Evolutionary conservation across 2,797 vertebrate species (phyloP).

Genomic region (Rhinella marina): DNA sequence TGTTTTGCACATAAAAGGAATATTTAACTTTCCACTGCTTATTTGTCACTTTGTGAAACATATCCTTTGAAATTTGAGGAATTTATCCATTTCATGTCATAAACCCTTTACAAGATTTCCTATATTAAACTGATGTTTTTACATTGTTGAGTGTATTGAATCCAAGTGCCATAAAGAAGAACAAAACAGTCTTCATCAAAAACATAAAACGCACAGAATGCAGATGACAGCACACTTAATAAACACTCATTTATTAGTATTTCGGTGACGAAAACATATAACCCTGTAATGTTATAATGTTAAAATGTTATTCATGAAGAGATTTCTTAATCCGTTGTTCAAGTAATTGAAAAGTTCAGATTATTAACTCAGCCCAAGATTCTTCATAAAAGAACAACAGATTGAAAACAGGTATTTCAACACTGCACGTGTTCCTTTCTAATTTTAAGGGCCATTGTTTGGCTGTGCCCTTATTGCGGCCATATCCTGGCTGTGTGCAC

Average conservation of each 20-base stretch:
- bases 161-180: slow-evolving; percentile 20
- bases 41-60: background rate
- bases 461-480: too few species aligned
- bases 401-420: background rate
- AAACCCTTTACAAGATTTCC: slow-evolving; percentile 30
- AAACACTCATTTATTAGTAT: slow-evolving; percentile 26
- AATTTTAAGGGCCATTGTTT: background rate
- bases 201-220: slow-evolving; percentile 1
- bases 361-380: background rate
- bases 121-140: slow-evolving; percentile 17
- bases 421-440: background rate
- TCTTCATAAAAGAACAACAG: background rate
- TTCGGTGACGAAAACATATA: background rate
- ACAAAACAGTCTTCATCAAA: background rate
- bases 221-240: slow-evolving; percentile 22
- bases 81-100: background rate
- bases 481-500: too few species aligned
- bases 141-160: slow-evolving; percentile 26
- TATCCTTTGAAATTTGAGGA: slow-evolving; percentile 2
- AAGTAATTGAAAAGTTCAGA: background rate
- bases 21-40: background rate
- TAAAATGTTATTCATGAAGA: background rate
- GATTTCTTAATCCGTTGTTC: background rate
- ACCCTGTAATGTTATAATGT: slow-evolving; percentile 1
- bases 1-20: slow-evolving; percentile 1